Evolutionary conservation across 2,888 invertebrate genomes (phyloP).

Genomic region (Nomada fucata): DNA sequence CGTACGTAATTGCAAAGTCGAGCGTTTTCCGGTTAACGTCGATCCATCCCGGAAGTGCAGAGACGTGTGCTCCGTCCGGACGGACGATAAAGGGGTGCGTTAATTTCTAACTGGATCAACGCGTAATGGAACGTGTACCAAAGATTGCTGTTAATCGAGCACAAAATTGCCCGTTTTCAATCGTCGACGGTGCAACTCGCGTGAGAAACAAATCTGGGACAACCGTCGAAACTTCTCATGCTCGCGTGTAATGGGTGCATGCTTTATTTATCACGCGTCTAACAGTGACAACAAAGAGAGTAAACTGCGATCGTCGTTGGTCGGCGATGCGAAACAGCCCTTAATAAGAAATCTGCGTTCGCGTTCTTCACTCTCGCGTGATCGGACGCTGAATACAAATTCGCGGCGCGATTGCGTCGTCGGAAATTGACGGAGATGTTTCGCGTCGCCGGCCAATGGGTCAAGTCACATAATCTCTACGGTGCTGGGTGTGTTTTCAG

Average conservation of each 20-base stretch:
- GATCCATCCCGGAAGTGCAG: background rate
- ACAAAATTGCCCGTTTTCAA: background rate
- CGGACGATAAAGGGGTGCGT: background rate
- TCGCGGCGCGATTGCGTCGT: conserved; percentile 2
- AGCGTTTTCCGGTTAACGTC: background rate
- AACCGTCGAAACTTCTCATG: conserved; percentile 63
- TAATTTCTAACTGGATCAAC: background rate
- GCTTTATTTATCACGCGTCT: conserved; percentile 63
- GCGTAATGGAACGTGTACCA: background rate
- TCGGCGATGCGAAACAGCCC: conserved; percentile 39
- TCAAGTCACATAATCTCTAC: conserved; percentile 59
- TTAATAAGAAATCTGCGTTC: background rate
- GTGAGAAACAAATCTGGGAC: conserved; percentile 42
- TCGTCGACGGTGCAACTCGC: background rate
- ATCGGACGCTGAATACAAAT: conserved; percentile 13
- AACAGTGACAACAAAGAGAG: conserved; percentile 49
- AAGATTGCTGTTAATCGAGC: background rate
- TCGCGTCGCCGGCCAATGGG: conserved; percentile 49
- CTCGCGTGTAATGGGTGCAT: conserved; percentile 56
- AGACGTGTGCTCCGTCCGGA: background rate
- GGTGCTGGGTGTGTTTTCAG: conserved; percentile 48
- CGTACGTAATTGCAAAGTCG: background rate
- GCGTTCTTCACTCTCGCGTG: background rate
- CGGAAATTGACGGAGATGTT: background rate
- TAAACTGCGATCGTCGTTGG: conserved; percentile 43